Conservation (phyloP, 2,888 invertebrate species). For the Pyrgus malvae region DNA sequence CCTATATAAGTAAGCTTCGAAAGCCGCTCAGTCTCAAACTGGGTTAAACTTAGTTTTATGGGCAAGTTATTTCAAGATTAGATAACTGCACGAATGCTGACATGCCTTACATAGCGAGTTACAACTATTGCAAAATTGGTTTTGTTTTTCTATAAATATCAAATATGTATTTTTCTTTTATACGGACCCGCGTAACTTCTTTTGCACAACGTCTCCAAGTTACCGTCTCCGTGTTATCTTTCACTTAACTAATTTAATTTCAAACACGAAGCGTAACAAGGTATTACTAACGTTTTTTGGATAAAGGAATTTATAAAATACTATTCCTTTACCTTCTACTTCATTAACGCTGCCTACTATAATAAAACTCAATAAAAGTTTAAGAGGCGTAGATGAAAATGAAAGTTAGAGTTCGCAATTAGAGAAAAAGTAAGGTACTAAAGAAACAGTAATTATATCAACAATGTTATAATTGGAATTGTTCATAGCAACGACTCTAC, state of each 20-base stretch:
- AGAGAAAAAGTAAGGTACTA: too few species aligned
- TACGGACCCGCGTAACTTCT: neutral
- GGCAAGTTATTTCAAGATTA: conserved; percentile 56
- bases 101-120: conserved; percentile 41
- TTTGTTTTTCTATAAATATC: conserved; percentile 62
- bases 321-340: too few species aligned
- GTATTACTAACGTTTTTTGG: neutral
- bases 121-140: conserved; percentile 63
- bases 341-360: too few species aligned
- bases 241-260: neutral
- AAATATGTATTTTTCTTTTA: conserved; percentile 44
- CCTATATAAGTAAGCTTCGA: too few species aligned
- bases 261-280: neutral
- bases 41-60: conserved; percentile 59
- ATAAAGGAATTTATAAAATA: neutral
- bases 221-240: too few species aligned
- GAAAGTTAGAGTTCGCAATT: too few species aligned
- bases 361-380: too few species aligned
- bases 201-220: neutral
- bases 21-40: conserved; percentile 47
- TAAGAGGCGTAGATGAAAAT: too few species aligned
- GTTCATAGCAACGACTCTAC: neutral
- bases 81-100: conserved; percentile 53
- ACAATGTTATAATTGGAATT: too few species aligned
- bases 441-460: too few species aligned